phyloP scores from a whole-genome alignment of 2,113 vertebrate genomes.

The Meriones unguiculatus region DNA sequence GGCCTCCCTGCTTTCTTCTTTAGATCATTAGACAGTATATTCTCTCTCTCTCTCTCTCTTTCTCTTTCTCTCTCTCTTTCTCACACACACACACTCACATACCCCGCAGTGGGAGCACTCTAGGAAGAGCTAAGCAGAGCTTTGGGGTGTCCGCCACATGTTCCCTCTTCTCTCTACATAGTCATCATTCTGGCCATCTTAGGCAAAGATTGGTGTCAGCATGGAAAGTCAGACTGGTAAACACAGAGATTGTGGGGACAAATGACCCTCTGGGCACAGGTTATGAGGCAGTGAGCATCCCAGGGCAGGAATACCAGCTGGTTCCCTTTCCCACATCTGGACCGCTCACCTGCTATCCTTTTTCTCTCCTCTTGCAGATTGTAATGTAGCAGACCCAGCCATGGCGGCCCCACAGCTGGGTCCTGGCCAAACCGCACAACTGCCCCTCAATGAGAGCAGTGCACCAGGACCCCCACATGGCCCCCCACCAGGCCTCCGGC shows the following conservation, averaged over 20 bases:
- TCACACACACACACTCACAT: neutral
- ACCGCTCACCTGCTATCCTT: neutral
- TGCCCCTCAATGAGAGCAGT: conserved; percentile 87
- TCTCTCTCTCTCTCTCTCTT: neutral
- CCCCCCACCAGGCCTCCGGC: conserved; percentile 83
- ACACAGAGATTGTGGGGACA: neutral
- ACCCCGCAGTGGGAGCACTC: too few relatives aligned
- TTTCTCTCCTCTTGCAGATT: conserved; percentile 78
- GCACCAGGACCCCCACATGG: conserved; percentile 85
- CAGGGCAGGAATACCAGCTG: neutral
- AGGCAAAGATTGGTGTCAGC: neutral
- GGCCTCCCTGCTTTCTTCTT: neutral
- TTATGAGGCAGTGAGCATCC: neutral
- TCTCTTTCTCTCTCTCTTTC: too few relatives aligned
- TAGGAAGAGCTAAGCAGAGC: neutral
- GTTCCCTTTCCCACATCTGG: neutral
- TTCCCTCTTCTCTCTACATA: neutral
- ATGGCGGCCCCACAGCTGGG: conserved; percentile 90
- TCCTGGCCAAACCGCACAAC: conserved; percentile 90
- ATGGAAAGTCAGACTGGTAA: neutral
- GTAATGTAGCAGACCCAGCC: conserved; percentile 92
- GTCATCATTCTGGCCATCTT: neutral
- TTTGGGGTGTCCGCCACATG: neutral
- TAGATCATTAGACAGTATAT: neutral
- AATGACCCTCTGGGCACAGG: neutral